Conservation (phyloP, 2,113 vertebrate species). For the Sphaerodactylus townsendi region DNA sequence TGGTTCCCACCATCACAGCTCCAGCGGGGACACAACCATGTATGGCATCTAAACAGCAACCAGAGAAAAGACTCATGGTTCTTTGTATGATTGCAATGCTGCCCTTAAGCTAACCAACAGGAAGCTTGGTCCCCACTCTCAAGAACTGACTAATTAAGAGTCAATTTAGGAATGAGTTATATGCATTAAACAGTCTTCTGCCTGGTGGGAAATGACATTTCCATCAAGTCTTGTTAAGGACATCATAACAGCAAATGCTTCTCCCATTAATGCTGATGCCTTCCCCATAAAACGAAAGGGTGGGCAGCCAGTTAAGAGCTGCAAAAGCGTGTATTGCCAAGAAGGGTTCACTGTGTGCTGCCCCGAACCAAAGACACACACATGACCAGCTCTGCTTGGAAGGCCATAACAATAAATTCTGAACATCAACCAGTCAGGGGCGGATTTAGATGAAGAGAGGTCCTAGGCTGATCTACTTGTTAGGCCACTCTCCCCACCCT, state of each 20-base stretch:
- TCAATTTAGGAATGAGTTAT: no score
- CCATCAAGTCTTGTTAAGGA: not conserved
- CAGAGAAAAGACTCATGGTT: not conserved
- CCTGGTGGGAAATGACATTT: not conserved
- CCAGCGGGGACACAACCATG: not conserved
- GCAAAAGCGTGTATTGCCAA: not conserved
- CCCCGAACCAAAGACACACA: not conserved
- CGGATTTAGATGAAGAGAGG: no score
- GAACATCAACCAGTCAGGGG: no score
- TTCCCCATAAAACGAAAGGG: not conserved
- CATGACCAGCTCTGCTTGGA: not conserved
- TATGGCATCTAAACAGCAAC: not conserved
- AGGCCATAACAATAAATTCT: not conserved
- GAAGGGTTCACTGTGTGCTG: no score
- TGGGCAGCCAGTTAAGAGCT: not conserved
- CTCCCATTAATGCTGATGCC: not conserved
- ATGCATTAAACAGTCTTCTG: not conserved
- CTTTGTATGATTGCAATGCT: constrained; percentile 21
- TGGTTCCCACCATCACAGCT: not conserved
- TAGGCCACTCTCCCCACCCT: no score
- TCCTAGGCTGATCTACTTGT: no score
- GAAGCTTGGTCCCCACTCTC: not conserved
- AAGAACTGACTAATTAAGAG: no score
- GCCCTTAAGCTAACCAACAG: constrained; percentile 1
- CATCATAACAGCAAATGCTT: not conserved